A percentile compares a stretch with the other conserved stretches of the same genome.
Conservation (phyloP, 2,888 invertebrate genomes). For the Drosophila helvetica region DNA sequence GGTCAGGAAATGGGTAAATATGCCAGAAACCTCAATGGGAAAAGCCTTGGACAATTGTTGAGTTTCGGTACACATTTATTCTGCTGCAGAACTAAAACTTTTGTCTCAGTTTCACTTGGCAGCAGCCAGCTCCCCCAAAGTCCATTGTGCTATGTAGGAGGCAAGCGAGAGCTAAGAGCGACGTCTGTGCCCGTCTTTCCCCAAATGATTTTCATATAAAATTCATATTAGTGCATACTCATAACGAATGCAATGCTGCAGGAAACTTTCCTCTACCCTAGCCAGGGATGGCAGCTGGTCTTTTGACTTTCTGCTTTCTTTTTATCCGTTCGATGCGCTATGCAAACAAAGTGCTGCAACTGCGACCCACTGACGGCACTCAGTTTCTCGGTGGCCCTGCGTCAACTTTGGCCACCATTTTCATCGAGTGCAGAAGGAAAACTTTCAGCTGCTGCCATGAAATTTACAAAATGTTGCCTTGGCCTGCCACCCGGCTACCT, state of each 20-base stretch:
- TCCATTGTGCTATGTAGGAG: conserved; percentile 6
- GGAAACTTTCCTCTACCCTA: conserved; percentile 27
- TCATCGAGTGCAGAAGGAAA: conserved; percentile 42
- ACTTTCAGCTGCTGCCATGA: conserved; percentile 60
- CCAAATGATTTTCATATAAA: conserved; percentile 32
- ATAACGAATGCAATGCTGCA: conserved; percentile 15
- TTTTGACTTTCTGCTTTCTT: not conserved
- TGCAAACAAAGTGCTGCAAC: conserved; percentile 27
- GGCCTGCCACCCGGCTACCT: not conserved
- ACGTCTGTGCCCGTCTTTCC: not conserved
- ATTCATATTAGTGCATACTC: conserved; percentile 41
- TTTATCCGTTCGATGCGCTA: conserved; percentile 14
- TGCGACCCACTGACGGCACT: not conserved
- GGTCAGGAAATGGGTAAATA: too few relatives aligned
- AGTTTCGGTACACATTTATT: not conserved
- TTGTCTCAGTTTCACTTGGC: not conserved
- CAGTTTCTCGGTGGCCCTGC: conserved; percentile 11
- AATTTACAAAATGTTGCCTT: conserved; percentile 54
- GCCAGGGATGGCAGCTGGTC: conserved; percentile 24
- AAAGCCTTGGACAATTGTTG: not conserved
- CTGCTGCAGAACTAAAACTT: not conserved
- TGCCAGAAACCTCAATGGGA: not conserved
- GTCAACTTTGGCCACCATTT: conserved; percentile 42
- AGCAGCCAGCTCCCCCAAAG: not conserved
- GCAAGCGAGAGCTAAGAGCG: not conserved